A percentile compares a stretch with the other conserved stretches of the same genome.
Evolutionary conservation across 2,888 invertebrate species (phyloP).

Genomic region (Gerris lacustris): DNA sequence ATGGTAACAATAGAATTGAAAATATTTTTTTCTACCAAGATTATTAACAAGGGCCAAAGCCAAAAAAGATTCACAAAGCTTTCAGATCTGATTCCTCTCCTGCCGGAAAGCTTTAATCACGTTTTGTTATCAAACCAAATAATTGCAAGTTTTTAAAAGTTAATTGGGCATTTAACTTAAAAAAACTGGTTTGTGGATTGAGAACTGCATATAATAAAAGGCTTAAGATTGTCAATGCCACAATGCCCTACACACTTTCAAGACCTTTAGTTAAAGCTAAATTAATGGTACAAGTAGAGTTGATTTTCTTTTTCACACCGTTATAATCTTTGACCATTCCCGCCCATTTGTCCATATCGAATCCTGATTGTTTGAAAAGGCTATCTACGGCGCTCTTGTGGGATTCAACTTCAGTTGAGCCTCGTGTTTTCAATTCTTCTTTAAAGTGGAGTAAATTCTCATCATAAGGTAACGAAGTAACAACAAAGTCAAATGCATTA

Average conservation of each 20-base stretch:
- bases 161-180: too few relatives aligned
- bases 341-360: background rate
- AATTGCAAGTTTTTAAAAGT: too few relatives aligned
- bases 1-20: too few relatives aligned
- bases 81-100: too few relatives aligned
- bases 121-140: too few relatives aligned
- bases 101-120: too few relatives aligned
- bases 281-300: background rate
- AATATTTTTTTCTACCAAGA: too few relatives aligned
- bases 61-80: too few relatives aligned
- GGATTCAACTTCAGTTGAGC: background rate
- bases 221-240: too few relatives aligned
- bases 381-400: background rate
- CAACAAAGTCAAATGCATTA: background rate
- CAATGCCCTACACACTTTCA: background rate
- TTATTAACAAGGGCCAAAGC: too few relatives aligned
- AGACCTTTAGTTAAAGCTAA: background rate
- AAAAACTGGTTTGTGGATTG: too few relatives aligned
- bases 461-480: background rate
- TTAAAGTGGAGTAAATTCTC: background rate
- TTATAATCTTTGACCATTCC: background rate
- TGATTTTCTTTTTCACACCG: background rate
- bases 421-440: background rate
- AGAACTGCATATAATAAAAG: too few relatives aligned
- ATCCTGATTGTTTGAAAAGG: background rate